Evolutionary conservation across 1,140 invertebrate species (phyloP).

Genomic region (Drosophila elegans): DNA sequence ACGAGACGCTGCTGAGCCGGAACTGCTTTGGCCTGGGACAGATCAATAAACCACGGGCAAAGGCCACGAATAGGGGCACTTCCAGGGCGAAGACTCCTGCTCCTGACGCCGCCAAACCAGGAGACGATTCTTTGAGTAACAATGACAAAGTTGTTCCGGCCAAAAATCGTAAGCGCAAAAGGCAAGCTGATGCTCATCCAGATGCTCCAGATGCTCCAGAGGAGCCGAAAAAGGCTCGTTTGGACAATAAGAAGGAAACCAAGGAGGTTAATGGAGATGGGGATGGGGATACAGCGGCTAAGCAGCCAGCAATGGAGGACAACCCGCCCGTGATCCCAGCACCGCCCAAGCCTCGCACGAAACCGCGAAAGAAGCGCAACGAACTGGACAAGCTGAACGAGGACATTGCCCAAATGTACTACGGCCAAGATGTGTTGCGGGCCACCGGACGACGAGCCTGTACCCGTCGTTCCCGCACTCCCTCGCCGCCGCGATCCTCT

Average conservation of each 20-base stretch:
- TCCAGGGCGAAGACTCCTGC: neutral
- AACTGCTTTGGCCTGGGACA: conserved; percentile 34
- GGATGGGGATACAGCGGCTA: neutral
- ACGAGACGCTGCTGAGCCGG: conserved; percentile 55
- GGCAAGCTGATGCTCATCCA: neutral
- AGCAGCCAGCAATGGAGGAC: neutral
- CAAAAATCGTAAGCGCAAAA: conserved; percentile 21
- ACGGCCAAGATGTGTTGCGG: conserved; percentile 87
- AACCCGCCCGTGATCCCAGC: neutral
- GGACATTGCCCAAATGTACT: conserved; percentile 86
- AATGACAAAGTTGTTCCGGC: neutral
- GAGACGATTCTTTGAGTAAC: neutral
- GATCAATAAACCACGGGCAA: neutral
- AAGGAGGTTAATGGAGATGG: neutral
- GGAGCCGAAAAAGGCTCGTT: neutral
- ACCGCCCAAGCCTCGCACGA: neutral
- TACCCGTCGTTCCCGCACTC: conserved; percentile 22
- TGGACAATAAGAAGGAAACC: neutral
- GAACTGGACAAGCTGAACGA: conserved; percentile 88
- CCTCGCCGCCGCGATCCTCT: neutral
- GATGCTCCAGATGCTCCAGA: no score
- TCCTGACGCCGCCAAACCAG: neutral
- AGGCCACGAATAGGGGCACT: neutral
- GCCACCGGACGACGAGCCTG: conserved; percentile 85
- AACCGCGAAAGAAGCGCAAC: conserved; percentile 43